phyloP scores from a whole-genome alignment of 1,140 invertebrate genomes.

The Cydia strobilella region DNA sequence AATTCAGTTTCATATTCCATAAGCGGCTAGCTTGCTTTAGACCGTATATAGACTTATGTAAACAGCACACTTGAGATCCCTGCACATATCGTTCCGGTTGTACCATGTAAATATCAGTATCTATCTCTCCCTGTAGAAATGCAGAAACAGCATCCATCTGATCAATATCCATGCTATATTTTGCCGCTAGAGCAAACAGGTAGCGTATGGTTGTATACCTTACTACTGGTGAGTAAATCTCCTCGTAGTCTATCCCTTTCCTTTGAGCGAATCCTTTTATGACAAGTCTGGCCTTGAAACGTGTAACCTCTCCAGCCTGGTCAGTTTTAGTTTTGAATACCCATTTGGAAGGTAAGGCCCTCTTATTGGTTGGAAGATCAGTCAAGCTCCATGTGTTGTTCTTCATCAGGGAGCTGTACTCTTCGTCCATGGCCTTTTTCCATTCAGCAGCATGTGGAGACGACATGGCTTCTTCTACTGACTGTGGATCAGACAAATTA shows the following conservation, averaged over 20 bases:
- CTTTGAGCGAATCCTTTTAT: slow-evolving; percentile 40
- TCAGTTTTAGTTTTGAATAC: slow-evolving; percentile 44
- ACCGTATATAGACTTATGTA: slow-evolving; percentile 11
- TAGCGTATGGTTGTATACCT: slow-evolving; percentile 38
- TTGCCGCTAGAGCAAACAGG: slow-evolving; percentile 34
- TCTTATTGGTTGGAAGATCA: not conserved
- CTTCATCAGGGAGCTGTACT: slow-evolving; percentile 50
- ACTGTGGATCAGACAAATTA: slow-evolving; percentile 35
- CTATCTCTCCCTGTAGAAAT: slow-evolving; percentile 68
- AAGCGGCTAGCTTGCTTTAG: not conserved
- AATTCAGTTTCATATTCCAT: not conserved
- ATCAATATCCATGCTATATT: slow-evolving; percentile 36
- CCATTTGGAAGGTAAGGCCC: slow-evolving; percentile 43
- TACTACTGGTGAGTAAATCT: slow-evolving; percentile 45
- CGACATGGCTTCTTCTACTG: slow-evolving; percentile 46
- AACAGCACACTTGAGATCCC: not conserved
- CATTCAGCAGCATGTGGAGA: slow-evolving; percentile 45
- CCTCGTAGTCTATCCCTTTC: slow-evolving; percentile 41
- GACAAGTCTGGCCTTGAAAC: slow-evolving; percentile 41
- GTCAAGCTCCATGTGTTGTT: slow-evolving; percentile 51
- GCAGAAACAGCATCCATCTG: slow-evolving; percentile 60
- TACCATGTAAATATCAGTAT: slow-evolving; percentile 64
- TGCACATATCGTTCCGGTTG: slow-evolving; percentile 46
- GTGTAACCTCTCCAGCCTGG: slow-evolving; percentile 34
- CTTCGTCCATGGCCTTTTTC: slow-evolving; percentile 54